phyloP scores from a whole-genome alignment of 2,797 vertebrate species.

The Poecilia velifera region DNA sequence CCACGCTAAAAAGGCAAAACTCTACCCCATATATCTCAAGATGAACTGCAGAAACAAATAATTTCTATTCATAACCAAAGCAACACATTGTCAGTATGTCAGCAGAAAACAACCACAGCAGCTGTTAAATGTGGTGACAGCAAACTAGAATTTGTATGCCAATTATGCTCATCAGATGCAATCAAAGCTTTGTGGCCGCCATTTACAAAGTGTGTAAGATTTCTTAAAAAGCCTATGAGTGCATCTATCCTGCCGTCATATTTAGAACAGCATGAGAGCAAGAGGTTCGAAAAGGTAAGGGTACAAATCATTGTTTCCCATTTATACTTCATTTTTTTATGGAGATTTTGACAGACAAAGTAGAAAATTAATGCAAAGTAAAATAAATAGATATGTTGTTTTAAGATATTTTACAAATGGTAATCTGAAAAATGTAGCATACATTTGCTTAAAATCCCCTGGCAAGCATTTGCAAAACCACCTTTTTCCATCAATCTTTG shows the following conservation, averaged over 20 bases:
- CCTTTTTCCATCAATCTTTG: background rate
- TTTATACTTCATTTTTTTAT: background rate
- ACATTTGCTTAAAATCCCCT: background rate
- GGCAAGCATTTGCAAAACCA: background rate
- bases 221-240: background rate
- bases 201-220: background rate
- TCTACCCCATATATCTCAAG: background rate
- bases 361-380: background rate
- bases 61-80: background rate
- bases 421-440: background rate
- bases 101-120: slow-evolving; percentile 8
- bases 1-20: background rate
- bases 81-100: background rate
- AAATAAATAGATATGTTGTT: background rate
- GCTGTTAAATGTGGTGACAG: slow-evolving; percentile 20
- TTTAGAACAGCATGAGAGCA: background rate
- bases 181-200: slow-evolving; percentile 27
- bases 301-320: background rate
- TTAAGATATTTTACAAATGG: background rate
- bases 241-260: background rate
- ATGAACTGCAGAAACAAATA: background rate
- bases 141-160: slow-evolving; percentile 9
- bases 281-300: background rate
- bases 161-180: slow-evolving; percentile 31
- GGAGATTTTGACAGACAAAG: background rate